These are phyloP conservation scores for Frankliniella intonsa DNA, from an alignment of 2,888 invertebrate genomes.

Conservation along the genomic window DNA sequence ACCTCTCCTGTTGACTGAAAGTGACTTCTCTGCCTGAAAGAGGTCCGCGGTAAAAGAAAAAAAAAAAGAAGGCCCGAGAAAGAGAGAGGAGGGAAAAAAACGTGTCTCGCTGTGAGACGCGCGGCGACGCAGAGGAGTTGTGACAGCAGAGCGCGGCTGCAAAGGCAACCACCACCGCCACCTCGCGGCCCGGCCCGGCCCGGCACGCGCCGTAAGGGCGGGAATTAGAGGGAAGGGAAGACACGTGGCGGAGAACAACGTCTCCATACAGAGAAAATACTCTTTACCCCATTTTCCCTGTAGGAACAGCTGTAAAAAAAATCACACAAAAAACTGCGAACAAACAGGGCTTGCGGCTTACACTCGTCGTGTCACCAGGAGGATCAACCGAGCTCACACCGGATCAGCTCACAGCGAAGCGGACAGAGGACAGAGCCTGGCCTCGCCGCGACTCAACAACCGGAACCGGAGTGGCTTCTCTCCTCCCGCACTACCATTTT, in stretches of 20 bases:
- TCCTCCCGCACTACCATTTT: too few species aligned
- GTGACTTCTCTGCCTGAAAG: constrained; percentile 12
- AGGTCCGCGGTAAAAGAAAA: background rate
- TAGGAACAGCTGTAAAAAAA: background rate
- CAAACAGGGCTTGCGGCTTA: background rate
- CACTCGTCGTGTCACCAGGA: background rate
- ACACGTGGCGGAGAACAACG: too few species aligned
- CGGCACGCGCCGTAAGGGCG: background rate
- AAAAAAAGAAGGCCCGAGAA: background rate
- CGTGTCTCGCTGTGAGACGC: background rate
- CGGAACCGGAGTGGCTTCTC: too few species aligned
- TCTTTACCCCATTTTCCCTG: too few species aligned
- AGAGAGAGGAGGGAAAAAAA: background rate
- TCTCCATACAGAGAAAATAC: too few species aligned
- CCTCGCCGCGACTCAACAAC: too few species aligned
- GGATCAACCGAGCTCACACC: constrained; percentile 19
- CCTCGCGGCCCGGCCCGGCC: background rate
- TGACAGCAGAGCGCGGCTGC: background rate
- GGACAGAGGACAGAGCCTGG: too few species aligned
- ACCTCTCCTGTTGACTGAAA: constrained; percentile 20
- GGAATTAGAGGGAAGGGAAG: too few species aligned
- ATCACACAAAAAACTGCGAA: background rate
- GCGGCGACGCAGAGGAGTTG: background rate
- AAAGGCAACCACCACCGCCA: background rate
- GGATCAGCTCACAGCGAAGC: background rate